phyloP scores from a whole-genome alignment of 2,797 vertebrate species.

The Acanthiza pusilla region DNA sequence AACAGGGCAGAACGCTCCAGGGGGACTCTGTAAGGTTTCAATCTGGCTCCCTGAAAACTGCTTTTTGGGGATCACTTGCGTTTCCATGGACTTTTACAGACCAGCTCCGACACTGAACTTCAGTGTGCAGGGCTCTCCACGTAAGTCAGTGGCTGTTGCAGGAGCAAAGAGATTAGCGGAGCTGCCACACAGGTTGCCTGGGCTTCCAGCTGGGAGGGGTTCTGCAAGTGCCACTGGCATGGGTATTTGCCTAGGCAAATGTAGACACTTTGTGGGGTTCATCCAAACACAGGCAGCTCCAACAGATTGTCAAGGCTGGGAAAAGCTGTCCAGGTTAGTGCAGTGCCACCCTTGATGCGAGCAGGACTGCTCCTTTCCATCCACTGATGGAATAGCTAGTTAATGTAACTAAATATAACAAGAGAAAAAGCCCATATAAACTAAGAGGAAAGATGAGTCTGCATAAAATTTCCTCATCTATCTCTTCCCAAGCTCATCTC shows the following conservation, averaged over 20 bases:
- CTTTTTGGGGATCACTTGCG: neutral
- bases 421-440: neutral
- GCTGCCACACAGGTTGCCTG: neutral
- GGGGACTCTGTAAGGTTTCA: neutral
- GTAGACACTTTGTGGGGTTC: neutral
- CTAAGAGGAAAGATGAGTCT: neutral
- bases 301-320: neutral
- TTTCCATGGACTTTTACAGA: neutral
- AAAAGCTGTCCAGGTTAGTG: neutral
- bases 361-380: neutral
- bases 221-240: neutral
- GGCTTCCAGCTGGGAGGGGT: neutral
- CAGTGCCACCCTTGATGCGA: neutral
- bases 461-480: neutral
- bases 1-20: accelerated
- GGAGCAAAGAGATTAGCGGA: neutral
- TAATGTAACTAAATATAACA: neutral
- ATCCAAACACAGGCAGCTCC: neutral
- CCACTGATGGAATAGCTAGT: neutral
- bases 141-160: neutral
- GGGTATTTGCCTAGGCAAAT: neutral
- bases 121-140: neutral
- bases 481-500: neutral
- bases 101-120: neutral
- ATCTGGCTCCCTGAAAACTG: neutral